Evolutionary conservation across 2,797 vertebrate species (phyloP).

Genomic region (Calcarius lapponicus): DNA sequence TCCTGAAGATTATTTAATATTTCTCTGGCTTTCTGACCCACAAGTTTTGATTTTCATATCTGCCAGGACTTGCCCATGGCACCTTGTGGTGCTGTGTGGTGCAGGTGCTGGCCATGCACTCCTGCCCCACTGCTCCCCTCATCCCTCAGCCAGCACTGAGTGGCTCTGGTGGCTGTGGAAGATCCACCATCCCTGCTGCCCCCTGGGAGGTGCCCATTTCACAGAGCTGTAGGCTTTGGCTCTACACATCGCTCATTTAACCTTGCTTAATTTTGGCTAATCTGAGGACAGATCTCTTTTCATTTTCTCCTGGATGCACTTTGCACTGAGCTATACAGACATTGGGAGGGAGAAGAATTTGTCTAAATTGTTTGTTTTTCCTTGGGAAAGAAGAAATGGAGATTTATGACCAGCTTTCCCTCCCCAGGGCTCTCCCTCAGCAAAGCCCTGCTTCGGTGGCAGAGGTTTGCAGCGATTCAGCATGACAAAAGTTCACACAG

Average conservation of each 20-base stretch:
- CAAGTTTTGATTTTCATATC: neutral
- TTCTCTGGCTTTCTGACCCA: neutral
- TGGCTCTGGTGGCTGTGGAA: neutral
- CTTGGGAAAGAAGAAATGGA: neutral
- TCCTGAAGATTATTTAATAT: neutral
- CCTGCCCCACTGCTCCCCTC: neutral
- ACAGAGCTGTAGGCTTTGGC: neutral
- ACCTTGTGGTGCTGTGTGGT: too few relatives aligned
- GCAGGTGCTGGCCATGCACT: neutral
- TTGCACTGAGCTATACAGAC: neutral
- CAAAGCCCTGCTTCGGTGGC: neutral
- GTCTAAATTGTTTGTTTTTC: neutral
- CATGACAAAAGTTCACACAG: constrained; percentile 5
- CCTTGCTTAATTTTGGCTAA: neutral
- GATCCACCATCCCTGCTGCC: neutral
- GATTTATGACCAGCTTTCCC: neutral
- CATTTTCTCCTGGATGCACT: neutral
- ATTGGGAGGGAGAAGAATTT: neutral
- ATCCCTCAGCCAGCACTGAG: neutral
- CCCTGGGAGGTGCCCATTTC: neutral
- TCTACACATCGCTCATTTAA: neutral
- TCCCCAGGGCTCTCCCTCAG: neutral
- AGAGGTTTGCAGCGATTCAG: neutral
- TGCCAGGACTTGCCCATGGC: neutral
- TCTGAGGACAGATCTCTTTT: neutral